phyloP scores from a whole-genome alignment of 2,797 vertebrate species.

The Sciaenops ocellatus region DNA sequence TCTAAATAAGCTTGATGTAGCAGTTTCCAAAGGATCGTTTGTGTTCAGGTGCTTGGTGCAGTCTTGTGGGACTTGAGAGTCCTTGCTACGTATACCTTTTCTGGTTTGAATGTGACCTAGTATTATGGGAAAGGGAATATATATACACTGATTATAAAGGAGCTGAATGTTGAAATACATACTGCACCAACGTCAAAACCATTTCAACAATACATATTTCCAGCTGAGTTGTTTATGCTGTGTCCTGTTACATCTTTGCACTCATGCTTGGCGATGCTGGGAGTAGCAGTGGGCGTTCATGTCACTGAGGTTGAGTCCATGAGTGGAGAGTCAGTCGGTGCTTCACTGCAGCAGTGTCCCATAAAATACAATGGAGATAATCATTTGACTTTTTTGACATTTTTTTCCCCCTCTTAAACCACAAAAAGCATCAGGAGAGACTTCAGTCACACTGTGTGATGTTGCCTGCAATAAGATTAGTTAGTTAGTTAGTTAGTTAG shows the following conservation, averaged over 20 bases:
- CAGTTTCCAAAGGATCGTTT: slow-evolving; percentile 29
- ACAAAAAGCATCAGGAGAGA: not conserved
- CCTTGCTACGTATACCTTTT: slow-evolving; percentile 1
- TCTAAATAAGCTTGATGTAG: slow-evolving; percentile 30
- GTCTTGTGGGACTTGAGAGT: slow-evolving; percentile 40
- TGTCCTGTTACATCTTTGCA: not conserved
- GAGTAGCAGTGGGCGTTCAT: slow-evolving; percentile 1
- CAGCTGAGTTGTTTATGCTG: slow-evolving; percentile 7
- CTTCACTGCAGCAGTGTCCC: not conserved
- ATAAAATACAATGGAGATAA: not conserved
- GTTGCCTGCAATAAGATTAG: not conserved
- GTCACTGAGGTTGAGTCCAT: slow-evolving; percentile 9
- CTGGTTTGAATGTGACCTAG: slow-evolving; percentile 34
- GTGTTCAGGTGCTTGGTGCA: slow-evolving; percentile 21
- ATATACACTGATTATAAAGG: not conserved
- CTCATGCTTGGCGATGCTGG: not conserved
- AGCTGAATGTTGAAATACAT: slow-evolving; percentile 6
- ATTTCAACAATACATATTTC: not conserved
- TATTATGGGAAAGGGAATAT: slow-evolving; percentile 4
- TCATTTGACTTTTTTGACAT: not conserved
- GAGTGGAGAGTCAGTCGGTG: slow-evolving; percentile 12
- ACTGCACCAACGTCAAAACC: not conserved
- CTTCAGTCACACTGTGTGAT: no score
- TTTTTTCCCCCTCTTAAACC: not conserved
- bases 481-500: no score